Base-by-base conservation (phyloP, 2,888 invertebrate genomes). In the Lasioglossum lativentre region DNA sequence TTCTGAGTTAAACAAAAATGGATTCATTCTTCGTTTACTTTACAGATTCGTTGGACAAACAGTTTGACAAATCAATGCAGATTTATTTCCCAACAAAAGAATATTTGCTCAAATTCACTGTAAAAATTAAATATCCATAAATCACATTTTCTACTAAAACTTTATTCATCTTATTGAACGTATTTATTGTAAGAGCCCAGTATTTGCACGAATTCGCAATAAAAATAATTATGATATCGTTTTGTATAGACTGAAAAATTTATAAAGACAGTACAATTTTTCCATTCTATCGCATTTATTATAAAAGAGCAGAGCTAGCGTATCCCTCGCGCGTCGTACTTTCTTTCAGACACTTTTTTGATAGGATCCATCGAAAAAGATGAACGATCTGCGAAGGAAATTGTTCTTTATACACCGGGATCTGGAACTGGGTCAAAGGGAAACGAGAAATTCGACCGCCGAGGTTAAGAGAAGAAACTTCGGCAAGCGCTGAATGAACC, bases 371-470 rank as follows among this genome's bases (percentile, higher is more conserved):
- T 6, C 30, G 30, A 63, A 30, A 63, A 63, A 30, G 63, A 63
- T 63, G 16, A 27, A 63, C 59, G 63, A 75, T 59, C 77, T 63
- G 34, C 78, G 66, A 38, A 38, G 38, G 10, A 38, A 68, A 68
- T 40, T 30, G 52, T 52, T 74, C 79, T 77, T 40, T 42, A 45
- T 47, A 76, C n/a, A 45, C 30, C 47, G 78, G 3, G n/a, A 34
- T 66, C 27, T n/a, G 75, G 38, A 85, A 52, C 72, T 40, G 42
- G 56, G 68, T 72, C 63, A 47, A 14, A 56, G 56, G 10, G 68
- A 12, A 68, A 23, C 34, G 68, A 4, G 38, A 68, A 40, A 68
- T 40, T 4, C 68, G 40, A 68, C 34, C 68, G 68, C 38, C 10
- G 23, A 23, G 40, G 68, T 68, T 34, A n/a, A 40, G 38, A 19